Percentiles rank a stretch among this genome's conserved stretches.
Conservation (phyloP, 2,113 vertebrate species). For the Myrmophylax atrothorax region DNA sequence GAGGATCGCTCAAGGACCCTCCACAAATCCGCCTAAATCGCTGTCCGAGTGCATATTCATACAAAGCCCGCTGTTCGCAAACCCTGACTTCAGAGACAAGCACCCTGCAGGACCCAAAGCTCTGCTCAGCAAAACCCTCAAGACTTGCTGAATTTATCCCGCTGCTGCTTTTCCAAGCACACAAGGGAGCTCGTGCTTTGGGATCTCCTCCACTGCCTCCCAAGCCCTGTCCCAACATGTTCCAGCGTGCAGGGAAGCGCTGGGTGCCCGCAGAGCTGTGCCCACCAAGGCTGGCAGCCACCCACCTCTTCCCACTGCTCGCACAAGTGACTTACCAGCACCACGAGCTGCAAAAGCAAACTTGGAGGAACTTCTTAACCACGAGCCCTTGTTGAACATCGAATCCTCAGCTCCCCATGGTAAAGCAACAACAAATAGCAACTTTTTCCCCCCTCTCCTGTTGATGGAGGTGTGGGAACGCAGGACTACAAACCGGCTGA, state of each 20-base stretch:
- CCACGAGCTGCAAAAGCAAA: accelerated
- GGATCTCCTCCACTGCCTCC: accelerated
- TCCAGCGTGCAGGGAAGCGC: neutral
- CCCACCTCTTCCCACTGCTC: neutral
- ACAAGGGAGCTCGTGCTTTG: neutral
- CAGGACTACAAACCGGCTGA: neutral
- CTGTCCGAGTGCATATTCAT: neutral
- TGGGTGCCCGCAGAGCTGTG: accelerated
- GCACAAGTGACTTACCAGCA: neutral
- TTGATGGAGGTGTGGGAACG: accelerated
- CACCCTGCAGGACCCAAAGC: neutral
- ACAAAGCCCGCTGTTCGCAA: accelerated
- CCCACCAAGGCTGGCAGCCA: neutral
- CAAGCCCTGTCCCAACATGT: neutral
- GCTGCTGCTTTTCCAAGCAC: neutral
- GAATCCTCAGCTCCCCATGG: accelerated
- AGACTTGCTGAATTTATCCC: neutral
- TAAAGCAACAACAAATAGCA: accelerated
- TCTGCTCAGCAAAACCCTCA: neutral
- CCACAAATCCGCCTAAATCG: neutral
- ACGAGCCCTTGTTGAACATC: accelerated
- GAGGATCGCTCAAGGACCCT: neutral
- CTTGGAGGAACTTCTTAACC: neutral
- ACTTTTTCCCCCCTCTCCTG: accelerated
- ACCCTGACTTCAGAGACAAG: neutral